Evolutionary conservation across 1,140 invertebrate species (phyloP).

Genomic region (Brachionus paranguensis): DNA sequence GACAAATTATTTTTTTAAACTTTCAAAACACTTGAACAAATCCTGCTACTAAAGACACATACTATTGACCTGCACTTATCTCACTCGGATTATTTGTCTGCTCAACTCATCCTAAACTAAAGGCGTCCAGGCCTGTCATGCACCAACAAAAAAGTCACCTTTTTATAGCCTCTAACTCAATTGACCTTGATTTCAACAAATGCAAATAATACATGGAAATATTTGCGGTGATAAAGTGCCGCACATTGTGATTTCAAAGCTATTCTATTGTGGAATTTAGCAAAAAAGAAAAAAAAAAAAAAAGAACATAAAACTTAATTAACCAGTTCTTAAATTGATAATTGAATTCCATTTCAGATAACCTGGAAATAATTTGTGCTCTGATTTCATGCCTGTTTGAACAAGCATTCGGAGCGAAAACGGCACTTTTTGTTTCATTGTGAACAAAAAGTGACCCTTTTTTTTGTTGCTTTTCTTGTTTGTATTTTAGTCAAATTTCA

Average conservation of each 20-base stretch:
- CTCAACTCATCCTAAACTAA: neutral
- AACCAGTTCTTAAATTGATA: slow-evolving; percentile 5
- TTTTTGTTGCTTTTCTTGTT: neutral
- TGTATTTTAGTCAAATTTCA: slow-evolving; percentile 5
- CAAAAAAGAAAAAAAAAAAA: neutral
- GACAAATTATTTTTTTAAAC: slow-evolving; percentile 11
- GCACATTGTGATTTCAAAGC: neutral
- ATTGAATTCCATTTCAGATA: neutral
- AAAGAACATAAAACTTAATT: slow-evolving; percentile 3
- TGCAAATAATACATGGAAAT: neutral
- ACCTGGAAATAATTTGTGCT: slow-evolving; percentile 16
- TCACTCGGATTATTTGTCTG: neutral
- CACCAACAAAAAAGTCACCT: neutral
- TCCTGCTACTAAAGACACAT: neutral
- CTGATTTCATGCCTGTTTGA: slow-evolving; percentile 17
- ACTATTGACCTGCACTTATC: neutral
- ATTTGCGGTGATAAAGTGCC: slow-evolving; percentile 11
- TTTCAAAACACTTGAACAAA: neutral
- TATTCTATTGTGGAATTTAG: neutral
- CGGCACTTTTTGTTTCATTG: neutral
- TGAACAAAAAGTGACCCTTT: neutral
- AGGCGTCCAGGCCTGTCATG: neutral
- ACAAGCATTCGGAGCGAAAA: neutral
- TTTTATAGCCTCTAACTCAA: neutral
- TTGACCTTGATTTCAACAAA: slow-evolving; percentile 6